Evolutionary conservation across 2,888 invertebrate genomes (phyloP), one percentile per base, ranked within the genome.

Genomic region (Cephus pygmeus): DNA sequence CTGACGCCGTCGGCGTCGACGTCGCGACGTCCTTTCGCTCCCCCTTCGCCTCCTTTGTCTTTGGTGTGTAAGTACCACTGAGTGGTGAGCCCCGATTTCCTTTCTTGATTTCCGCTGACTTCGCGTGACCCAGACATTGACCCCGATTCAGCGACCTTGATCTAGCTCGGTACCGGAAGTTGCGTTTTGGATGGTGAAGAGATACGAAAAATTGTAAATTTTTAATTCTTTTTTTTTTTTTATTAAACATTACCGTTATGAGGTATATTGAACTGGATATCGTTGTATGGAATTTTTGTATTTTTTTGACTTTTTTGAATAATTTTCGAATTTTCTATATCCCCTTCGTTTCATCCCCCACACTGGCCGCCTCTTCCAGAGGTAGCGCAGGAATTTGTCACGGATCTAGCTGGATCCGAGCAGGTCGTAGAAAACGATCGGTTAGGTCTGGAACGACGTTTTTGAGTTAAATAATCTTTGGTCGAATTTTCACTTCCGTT

Each of bases 401-500:
- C 2, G 9, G 56, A 2, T 23, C 2, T 2, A 23, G 0, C 23
- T 1, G 23, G 0, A 9, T 9, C 56, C 6, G 0, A 23, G 56
- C 56, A 56, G 23, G 1, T 56, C 23, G 23, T 56, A 9, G 56
- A 56, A 23, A 56, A 15, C 23, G 23, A 56, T 9, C 15, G 15
- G 1, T 9, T 23, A 1, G 56, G 9, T 9, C 1, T 56, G 56
- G 56, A 9, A 9, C 9, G 0, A 56, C 56, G 56, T 23, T 56
- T 56, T 56, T 9, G 56, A 2, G 2, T 56, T 9, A 9, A 56
- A 9, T 9, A 56, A 56, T 56, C 9, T 56, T 68, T 75, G 30
- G 36, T 40, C 76, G 75, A 79, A 11, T 76, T 77, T 78, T 69
- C 34, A 69, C 34, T 75, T 40, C 30, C 35, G 31, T 76, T 78